Base-by-base conservation (phyloP, 1,140 invertebrate species). In the Scylla paramamosain region DNA sequence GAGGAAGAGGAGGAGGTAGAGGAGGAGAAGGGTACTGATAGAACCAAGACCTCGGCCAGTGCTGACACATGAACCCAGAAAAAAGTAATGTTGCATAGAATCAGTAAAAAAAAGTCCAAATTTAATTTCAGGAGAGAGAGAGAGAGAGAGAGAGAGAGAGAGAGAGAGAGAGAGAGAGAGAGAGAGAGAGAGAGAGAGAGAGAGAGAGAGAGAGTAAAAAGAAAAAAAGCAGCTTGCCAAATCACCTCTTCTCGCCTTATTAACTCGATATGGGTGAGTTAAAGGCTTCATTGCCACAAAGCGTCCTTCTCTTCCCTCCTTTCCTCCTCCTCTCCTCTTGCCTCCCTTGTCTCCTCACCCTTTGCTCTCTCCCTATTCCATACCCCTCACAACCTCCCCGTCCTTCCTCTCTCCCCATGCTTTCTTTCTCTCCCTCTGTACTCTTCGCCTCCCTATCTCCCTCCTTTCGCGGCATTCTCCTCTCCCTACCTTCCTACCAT, bases 61-160 rank as follows among this genome's bases (percentile, higher is more conserved):
- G n/a, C 20, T 77, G 67, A 77, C 20, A 77, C 10, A 20, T n/a
- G 67, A 77, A 77, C 20, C 3, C 20, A 77, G 10, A n/a, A 77
- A 77, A 77, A 77, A 7, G 1, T 77, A n/a, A 25, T n/a, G 67
- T 20, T 77, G 67, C 52, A 59, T 59, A 59, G 10, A 59, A 59
- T 59, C 52, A 59, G 52, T 12, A 59, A 59, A 59, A 59, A 59
- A 14, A 59, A 39, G 39, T 39, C 52, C 10, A 59, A 59, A 59
- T 59, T 59, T 59, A 59, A 59, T 59, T 59, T 59, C 16, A 59
- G 8, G 67, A 87, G 84, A 87, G 84, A 87, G 84, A 87, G 84
- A 87, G 84, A 87, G 84, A 87, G 84, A 87, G 84, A 87, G 84
- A 87, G 84, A 87, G 84, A 87, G 84, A 87, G 84, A 87, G 84